phyloP scores from a whole-genome alignment of 2,113 vertebrate species.

The cat (Felis catus) region DNA sequence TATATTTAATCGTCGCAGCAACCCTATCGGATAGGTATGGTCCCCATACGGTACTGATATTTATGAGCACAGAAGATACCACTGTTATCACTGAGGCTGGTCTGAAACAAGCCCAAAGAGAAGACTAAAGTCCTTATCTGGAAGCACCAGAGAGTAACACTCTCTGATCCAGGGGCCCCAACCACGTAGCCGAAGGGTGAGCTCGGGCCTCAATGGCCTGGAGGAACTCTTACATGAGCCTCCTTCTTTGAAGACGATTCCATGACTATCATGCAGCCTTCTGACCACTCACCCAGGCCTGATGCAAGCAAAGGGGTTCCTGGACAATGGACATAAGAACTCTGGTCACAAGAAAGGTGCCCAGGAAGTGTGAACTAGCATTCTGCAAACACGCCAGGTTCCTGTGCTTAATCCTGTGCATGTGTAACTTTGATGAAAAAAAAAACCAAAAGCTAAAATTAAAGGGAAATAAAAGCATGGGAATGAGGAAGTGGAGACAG shows the following conservation, averaged over 20 bases:
- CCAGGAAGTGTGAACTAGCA: neutral
- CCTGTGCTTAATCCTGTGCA: neutral
- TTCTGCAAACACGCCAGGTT: neutral
- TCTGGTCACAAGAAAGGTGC: neutral
- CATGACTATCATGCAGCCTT: neutral
- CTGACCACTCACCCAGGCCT: neutral
- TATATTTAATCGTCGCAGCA: neutral
- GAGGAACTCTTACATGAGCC: neutral
- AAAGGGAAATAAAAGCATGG: neutral
- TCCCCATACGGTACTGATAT: neutral
- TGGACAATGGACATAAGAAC: neutral
- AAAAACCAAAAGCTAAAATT: neutral
- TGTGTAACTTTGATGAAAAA: neutral
- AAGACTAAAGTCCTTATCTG: neutral
- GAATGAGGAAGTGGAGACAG: neutral
- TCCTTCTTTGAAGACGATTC: neutral
- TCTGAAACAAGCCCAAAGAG: neutral
- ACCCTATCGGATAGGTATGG: neutral
- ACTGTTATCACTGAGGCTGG: neutral
- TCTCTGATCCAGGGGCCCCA: neutral
- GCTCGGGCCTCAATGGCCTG: fast-evolving
- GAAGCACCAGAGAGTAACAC: neutral
- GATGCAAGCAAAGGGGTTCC: neutral
- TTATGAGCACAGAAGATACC: neutral
- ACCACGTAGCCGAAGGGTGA: neutral